phyloP scores from a whole-genome alignment of 2,888 invertebrate genomes.

The Amphipoea oculea region DNA sequence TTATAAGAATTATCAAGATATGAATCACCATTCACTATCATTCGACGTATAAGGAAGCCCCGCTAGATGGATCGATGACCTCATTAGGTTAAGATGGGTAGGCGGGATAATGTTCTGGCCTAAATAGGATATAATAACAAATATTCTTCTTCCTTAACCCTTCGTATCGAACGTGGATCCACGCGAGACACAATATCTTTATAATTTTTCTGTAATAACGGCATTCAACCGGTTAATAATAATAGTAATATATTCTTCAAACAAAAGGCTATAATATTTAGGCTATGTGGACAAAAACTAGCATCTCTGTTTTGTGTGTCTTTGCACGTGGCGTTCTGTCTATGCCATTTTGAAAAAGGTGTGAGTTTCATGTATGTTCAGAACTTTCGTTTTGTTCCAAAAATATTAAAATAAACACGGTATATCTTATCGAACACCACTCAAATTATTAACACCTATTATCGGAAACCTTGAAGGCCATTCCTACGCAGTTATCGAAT shows the following conservation, averaged over 20 bases:
- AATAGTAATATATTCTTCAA: not conserved
- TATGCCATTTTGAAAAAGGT: not conserved
- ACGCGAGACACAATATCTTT: no score
- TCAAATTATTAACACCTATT: slow-evolving; percentile 29
- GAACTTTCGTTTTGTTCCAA: not conserved
- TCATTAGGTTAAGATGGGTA: not conserved
- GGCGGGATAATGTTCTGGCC: no score
- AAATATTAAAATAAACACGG: not conserved
- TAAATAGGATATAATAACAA: not conserved
- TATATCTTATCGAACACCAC: slow-evolving; percentile 2
- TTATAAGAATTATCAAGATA: slow-evolving; percentile 3
- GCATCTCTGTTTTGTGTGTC: not conserved
- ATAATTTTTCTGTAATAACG: no score
- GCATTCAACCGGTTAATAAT: not conserved
- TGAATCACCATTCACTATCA: not conserved
- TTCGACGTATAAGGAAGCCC: not conserved
- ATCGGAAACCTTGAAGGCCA: slow-evolving; percentile 27
- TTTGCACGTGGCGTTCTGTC: not conserved
- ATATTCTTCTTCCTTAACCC: not conserved
- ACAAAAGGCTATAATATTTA: not conserved
- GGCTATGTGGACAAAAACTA: not conserved
- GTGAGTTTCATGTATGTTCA: not conserved
- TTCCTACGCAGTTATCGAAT: slow-evolving; percentile 15
- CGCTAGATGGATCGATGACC: not conserved
- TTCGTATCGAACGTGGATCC: no score